A percentile compares a stretch with the other conserved stretches of the same genome.
phyloP scores from a whole-genome alignment of 2,888 invertebrate species.

The Sturmia bella region DNA sequence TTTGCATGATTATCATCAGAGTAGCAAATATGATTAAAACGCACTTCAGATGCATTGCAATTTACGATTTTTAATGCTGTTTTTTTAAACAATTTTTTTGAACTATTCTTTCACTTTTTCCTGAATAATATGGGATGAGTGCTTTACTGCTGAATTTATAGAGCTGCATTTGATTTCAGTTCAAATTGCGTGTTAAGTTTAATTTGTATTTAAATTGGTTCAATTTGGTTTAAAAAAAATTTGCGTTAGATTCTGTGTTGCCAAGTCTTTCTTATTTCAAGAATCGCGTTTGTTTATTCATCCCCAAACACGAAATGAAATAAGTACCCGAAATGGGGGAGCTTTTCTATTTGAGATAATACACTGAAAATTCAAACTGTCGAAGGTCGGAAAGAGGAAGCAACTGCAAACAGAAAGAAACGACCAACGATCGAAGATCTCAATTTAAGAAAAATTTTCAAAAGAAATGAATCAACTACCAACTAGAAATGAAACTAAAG shows the following conservation, averaged over 20 bases:
- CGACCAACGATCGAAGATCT: too few relatives aligned
- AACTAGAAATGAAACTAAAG: too few relatives aligned
- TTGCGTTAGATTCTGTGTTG: conserved; percentile 11
- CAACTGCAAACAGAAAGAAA: too few relatives aligned
- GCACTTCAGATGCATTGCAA: conserved; percentile 58
- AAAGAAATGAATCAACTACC: too few relatives aligned
- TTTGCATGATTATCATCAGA: conserved; percentile 47
- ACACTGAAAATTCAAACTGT: too few relatives aligned
- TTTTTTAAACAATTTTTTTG: neutral
- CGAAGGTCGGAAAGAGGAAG: too few relatives aligned
- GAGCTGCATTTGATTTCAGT: conserved; percentile 26
- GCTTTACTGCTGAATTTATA: conserved; percentile 55
- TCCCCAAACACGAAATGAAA: too few relatives aligned
- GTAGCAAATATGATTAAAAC: conserved; percentile 50
- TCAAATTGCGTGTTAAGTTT: conserved; percentile 54
- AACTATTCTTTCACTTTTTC: neutral
- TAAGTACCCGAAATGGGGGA: too few relatives aligned
- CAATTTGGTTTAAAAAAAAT: conserved; percentile 44
- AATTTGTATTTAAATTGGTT: conserved; percentile 62
- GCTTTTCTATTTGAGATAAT: too few relatives aligned
- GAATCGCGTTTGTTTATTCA: too few relatives aligned
- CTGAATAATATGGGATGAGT: conserved; percentile 1
- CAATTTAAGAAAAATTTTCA: too few relatives aligned
- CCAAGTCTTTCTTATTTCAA: too few relatives aligned
- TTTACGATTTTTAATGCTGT: conserved; percentile 20